A percentile compares a stretch with the other conserved stretches of the same genome.
Evolutionary conservation across 2,797 vertebrate genomes (phyloP).

Genomic region (Gymnopithys bicolor): DNA sequence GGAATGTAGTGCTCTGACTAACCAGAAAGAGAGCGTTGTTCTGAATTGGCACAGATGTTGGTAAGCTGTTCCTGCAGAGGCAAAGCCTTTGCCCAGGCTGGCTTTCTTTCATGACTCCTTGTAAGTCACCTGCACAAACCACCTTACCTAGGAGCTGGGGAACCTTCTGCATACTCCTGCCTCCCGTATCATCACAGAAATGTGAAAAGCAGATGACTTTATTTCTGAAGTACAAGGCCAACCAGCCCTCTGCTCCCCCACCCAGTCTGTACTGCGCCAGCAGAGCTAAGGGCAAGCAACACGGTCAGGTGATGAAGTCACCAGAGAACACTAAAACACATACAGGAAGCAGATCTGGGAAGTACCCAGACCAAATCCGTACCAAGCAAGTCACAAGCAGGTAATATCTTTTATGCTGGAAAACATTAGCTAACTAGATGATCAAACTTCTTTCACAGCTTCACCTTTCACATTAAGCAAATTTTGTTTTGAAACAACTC

Average conservation of each 20-base stretch:
- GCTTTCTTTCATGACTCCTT: constrained; percentile 17
- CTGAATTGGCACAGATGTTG: constrained; percentile 29
- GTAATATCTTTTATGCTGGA: neutral
- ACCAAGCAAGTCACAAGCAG: neutral
- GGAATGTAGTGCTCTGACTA: neutral
- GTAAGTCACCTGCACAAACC: neutral
- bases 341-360: neutral
- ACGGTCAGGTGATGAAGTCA: neutral
- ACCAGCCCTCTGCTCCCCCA: neutral
- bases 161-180: neutral
- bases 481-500: neutral
- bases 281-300: neutral
- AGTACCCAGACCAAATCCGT: neutral
- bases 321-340: neutral
- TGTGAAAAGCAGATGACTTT: neutral
- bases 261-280: neutral
- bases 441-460: neutral
- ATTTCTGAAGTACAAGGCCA: neutral
- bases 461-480: neutral
- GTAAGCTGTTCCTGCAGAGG: constrained; percentile 1
- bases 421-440: neutral
- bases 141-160: neutral
- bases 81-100: constrained; percentile 3
- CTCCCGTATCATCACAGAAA: neutral
- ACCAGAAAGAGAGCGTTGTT: constrained; percentile 13